These are phyloP conservation scores for Caenorhabditis brenneri DNA, from an alignment of 1,140 invertebrate genomes.

Conservation along the genomic window DNA sequence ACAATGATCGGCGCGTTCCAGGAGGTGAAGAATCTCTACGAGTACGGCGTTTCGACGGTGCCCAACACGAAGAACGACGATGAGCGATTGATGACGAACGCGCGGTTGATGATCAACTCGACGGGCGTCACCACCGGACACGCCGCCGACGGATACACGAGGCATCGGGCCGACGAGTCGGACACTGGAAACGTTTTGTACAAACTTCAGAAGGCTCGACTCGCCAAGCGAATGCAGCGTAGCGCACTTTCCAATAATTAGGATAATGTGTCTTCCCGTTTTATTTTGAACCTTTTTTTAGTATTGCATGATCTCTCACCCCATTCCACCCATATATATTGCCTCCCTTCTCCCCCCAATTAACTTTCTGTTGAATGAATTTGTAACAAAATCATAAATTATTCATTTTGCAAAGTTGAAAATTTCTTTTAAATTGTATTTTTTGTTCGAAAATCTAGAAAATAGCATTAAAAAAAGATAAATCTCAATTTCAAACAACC, in stretches of 20 bases:
- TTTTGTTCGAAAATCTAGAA: too few species aligned
- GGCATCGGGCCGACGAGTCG: constrained; percentile 40
- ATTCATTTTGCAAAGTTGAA: too few species aligned
- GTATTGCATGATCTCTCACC: background rate
- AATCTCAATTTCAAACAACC: too few species aligned
- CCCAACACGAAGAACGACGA: constrained; percentile 52
- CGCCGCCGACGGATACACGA: constrained; percentile 63
- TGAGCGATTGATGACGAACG: constrained; percentile 59
- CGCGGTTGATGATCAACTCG: constrained; percentile 65
- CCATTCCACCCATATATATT: background rate
- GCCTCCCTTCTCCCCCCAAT: background rate
- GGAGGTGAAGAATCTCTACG: constrained; percentile 61
- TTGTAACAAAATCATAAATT: background rate
- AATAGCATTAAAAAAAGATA: too few species aligned
- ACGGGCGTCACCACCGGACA: constrained; percentile 36
- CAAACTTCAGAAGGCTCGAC: constrained; percentile 55
- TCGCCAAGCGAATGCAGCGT: constrained; percentile 33
- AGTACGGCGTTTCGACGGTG: constrained; percentile 33
- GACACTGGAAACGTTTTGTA: constrained; percentile 55
- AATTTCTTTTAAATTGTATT: too few species aligned
- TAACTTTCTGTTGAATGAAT: background rate
- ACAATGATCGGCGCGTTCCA: constrained; percentile 70
- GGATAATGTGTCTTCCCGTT: background rate
- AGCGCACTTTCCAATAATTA: background rate
- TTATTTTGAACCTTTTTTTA: background rate